Evolutionary conservation across 30 jellyfish, hydroid and myxozoan species (phyloP), one percentile per base, ranked within the genome.

Genomic region (Aurelia coerulea): DNA sequence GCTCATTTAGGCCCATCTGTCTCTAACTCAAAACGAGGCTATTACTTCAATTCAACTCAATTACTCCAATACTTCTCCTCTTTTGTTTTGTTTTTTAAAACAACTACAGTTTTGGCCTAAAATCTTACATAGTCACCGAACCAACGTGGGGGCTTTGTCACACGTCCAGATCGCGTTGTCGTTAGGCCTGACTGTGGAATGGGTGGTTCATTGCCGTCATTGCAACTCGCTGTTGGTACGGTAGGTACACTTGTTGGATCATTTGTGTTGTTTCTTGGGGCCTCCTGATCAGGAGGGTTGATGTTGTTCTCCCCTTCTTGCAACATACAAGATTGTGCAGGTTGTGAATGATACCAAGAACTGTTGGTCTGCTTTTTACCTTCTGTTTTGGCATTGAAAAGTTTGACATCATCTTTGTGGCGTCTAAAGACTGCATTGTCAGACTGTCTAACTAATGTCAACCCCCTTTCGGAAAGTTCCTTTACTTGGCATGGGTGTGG

Each of bases 321-420:
- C 7, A 17, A 4, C 0, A 23, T 46, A 5, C n/a, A 18, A 65
- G 76, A 65, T 65, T 3, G 1, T 23, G 76, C 13, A 2, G 12
- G 76, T 65, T 16, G 76, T 14, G 46, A 0, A 65, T 65, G 42
- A 65, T 65, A n/a, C 76, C 76, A 23, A 23, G 29, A 23, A 23
- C 29, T 10, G 42, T 15, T 18, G 76, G 51, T 9, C 51, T 65
- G 34, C 5, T 46, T 65, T 16, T 11, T 65, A 42, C 9, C 14
- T 13, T 13, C 76, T 13, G 76, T 13, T 10, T 17, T 65, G 62
- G 34, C 32, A 1, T 31, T 64, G 5, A 41, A 34, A 46, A 64
- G 80, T 5, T 70, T 70, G 33, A 63, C 81, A 65, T 79, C 90
- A 79, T 79, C 90, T 63, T 65, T 63, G 35, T 79, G 90, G 35